phyloP scores from a whole-genome alignment of 2,797 vertebrate species.

The Myoxocephalus aenaeus region DNA sequence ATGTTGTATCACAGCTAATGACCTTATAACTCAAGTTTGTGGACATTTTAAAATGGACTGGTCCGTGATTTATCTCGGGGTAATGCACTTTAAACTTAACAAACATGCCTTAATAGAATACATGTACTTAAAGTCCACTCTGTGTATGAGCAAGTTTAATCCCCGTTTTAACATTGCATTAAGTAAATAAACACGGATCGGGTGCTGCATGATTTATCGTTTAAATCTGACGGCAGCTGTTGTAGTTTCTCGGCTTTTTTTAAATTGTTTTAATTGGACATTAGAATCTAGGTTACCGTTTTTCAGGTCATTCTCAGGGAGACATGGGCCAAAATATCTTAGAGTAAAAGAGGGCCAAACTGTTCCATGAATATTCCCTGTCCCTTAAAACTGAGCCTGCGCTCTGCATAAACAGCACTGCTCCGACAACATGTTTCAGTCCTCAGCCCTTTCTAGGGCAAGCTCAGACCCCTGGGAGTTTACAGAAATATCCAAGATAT shows the following conservation, averaged over 20 bases:
- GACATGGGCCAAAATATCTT: constrained; percentile 66
- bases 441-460: constrained; percentile 86
- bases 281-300: constrained; percentile 71
- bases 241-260: constrained; percentile 50
- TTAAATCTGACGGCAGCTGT: constrained; percentile 47
- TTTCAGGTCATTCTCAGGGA: constrained; percentile 71
- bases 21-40: constrained; percentile 70
- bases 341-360: constrained; percentile 68
- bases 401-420: constrained; percentile 83
- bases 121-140: constrained; percentile 29
- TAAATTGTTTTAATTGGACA: constrained; percentile 61
- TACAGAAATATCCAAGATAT: constrained; percentile 85
- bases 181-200: constrained; percentile 58
- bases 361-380: constrained; percentile 64
- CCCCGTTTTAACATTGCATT: constrained; percentile 42
- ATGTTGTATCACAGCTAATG: constrained; percentile 61
- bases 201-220: constrained; percentile 45
- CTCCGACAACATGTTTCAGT: constrained; percentile 82
- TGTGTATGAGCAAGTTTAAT: constrained; percentile 50
- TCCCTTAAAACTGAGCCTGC: constrained; percentile 73
- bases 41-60: constrained; percentile 65
- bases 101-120: constrained; percentile 52
- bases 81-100: constrained; percentile 63
- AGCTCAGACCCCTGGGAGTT: constrained; percentile 76
- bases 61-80: constrained; percentile 62